Percentiles rank a stretch among this genome's conserved stretches.
Evolutionary conservation across 2,888 invertebrate genomes (phyloP).

Genomic region (Drosophila macrospina): DNA sequence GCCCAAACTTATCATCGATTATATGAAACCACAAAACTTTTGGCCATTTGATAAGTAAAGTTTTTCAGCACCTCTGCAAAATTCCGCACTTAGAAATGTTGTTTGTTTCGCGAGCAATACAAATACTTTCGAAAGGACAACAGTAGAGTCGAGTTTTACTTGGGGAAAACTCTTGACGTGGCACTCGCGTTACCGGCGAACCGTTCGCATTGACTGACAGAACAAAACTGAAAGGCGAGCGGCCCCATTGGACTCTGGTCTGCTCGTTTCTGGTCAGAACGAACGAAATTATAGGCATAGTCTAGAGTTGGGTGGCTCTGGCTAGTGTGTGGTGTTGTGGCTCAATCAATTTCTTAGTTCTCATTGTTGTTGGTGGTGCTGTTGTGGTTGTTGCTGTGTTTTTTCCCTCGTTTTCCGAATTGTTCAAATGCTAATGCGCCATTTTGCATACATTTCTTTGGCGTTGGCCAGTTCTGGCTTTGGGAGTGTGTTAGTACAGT

Average conservation of each 20-base stretch:
- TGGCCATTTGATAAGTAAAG: slow-evolving; percentile 40
- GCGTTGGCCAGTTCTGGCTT: slow-evolving; percentile 45
- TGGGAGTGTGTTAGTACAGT: slow-evolving; percentile 14
- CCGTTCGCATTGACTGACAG: slow-evolving; percentile 71
- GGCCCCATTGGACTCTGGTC: slow-evolving; percentile 29
- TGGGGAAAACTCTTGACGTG: slow-evolving; percentile 2
- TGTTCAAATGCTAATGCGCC: slow-evolving; percentile 80
- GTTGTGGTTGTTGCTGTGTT: slow-evolving; percentile 1
- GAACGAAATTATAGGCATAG: slow-evolving; percentile 67
- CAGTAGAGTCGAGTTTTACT: background rate
- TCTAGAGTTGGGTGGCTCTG: slow-evolving; percentile 7
- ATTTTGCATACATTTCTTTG: slow-evolving; percentile 75
- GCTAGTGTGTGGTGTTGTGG: slow-evolving; percentile 20
- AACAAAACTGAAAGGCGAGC: slow-evolving; percentile 64
- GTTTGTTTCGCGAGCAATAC: slow-evolving; percentile 35
- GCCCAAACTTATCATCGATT: slow-evolving; percentile 54
- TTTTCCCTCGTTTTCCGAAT: slow-evolving; percentile 51
- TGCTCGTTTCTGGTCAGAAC: slow-evolving; percentile 57
- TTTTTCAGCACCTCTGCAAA: slow-evolving; percentile 60
- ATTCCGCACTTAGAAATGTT: slow-evolving; percentile 64
- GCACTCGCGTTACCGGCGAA: slow-evolving; percentile 40
- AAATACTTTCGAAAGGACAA: slow-evolving; percentile 10
- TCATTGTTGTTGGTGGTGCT: slow-evolving; percentile 16
- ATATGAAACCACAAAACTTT: slow-evolving; percentile 38
- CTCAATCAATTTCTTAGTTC: slow-evolving; percentile 71